Conservation (phyloP, 1,140 invertebrate species). For the Cephus cinctus region DNA sequence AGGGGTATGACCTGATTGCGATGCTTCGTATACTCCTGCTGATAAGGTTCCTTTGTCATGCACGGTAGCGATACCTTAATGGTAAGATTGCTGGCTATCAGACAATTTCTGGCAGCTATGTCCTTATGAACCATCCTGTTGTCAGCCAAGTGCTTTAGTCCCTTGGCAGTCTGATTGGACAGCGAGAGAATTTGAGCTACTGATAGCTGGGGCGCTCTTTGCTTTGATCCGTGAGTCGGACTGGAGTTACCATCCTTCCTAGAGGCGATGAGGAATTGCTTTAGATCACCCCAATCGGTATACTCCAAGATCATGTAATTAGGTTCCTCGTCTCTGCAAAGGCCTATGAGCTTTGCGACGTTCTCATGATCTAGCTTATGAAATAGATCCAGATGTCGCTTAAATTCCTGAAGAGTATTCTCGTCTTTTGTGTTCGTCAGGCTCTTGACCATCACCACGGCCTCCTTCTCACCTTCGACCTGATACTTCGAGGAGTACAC, state of each 20-base stretch:
- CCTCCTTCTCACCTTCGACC: conserved; percentile 49
- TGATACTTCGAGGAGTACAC: conserved; percentile 71
- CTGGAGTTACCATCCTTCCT: conserved; percentile 57
- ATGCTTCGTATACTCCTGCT: conserved; percentile 80
- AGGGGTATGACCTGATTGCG: conserved; percentile 67
- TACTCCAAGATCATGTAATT: conserved; percentile 89
- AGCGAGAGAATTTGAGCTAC: conserved; percentile 71
- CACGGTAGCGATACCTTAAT: conserved; percentile 83
- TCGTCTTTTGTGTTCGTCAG: conserved; percentile 77
- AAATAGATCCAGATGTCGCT: conserved; percentile 83
- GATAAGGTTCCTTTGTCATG: conserved; percentile 81
- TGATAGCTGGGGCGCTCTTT: conserved; percentile 63
- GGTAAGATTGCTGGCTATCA: conserved; percentile 79
- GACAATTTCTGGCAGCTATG: conserved; percentile 89
- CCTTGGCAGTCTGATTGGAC: conserved; percentile 77
- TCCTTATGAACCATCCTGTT: conserved; percentile 81
- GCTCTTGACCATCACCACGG: conserved; percentile 70
- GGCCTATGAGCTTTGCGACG: conserved; percentile 74
- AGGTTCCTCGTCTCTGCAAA: conserved; percentile 81
- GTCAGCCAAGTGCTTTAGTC: conserved; percentile 78
- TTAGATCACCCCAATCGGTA: conserved; percentile 94
- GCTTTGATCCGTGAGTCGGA: conserved; percentile 48
- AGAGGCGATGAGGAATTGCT: conserved; percentile 88
- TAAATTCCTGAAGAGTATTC: conserved; percentile 75
- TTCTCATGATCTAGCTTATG: conserved; percentile 77